Evolutionary conservation across 2,113 vertebrate genomes (phyloP).

Genomic region (Aepyceros melampus): DNA sequence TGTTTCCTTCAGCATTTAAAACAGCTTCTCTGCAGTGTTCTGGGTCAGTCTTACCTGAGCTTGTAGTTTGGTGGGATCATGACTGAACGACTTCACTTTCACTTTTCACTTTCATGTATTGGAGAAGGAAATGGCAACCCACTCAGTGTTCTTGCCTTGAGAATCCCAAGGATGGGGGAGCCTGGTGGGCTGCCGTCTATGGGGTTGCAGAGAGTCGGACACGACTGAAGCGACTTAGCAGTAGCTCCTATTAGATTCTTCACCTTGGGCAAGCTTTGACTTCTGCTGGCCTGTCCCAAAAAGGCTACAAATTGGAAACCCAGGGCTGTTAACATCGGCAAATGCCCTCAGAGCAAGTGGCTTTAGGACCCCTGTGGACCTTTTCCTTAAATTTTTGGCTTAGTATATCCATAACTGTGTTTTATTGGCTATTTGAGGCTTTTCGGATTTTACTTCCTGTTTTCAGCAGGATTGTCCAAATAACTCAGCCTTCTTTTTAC

Average conservation of each 20-base stretch:
- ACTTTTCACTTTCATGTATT: too few relatives aligned
- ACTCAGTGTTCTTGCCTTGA: too few relatives aligned
- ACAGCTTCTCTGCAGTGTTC: neutral
- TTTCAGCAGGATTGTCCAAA: neutral
- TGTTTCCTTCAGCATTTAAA: neutral
- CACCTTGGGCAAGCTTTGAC: neutral
- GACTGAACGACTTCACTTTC: too few relatives aligned
- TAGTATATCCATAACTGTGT: neutral
- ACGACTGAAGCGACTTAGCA: too few relatives aligned
- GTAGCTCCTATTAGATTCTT: neutral
- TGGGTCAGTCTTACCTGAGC: neutral
- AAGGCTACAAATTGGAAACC: neutral
- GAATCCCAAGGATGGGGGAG: too few relatives aligned
- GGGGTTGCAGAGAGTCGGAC: too few relatives aligned
- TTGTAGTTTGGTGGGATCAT: neutral
- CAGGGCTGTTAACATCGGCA: neutral
- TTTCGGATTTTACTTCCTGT: neutral
- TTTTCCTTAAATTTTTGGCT: neutral
- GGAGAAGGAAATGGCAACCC: too few relatives aligned
- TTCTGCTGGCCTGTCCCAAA: neutral
- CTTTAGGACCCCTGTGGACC: neutral
- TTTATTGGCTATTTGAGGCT: neutral
- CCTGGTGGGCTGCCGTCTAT: too few relatives aligned
- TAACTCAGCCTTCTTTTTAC: neutral
- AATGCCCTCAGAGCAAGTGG: neutral